Base-by-base conservation (phyloP, 2,797 vertebrate genomes). In the Trachops cirrhosus region DNA sequence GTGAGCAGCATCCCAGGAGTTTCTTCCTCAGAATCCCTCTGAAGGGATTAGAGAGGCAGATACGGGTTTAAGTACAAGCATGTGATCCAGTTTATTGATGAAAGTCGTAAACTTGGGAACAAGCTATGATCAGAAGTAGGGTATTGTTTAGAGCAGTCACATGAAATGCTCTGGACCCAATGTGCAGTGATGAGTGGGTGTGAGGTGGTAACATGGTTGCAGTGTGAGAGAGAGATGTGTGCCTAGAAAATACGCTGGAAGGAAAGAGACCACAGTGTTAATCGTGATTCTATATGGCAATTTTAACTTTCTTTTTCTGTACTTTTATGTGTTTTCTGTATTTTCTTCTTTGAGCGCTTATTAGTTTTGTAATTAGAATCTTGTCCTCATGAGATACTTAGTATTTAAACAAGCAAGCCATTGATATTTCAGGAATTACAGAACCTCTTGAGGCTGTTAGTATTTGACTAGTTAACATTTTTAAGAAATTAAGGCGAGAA, bases 311-410 rank as follows among this genome's bases (percentile, higher is more conserved):
- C 11, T 86, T 74, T 77, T 73, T 94, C 89, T 44, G 4, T 44
- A 39, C 12, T 26, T 93, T 57, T 37, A 29, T 54, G 37, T 37
- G 12, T 83, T 85, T 92, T 95, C 41, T 93, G 0, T 89, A 78
- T 93, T 94, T 93, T 95, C 32, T 91, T 80, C 74, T 88, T 78
- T 48, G 74, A 95, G 15, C 5, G 10, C 34, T 92, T 91, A 46
- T 62, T 94, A 32, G n/a, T 82, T 87, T 82, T 70, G 29, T 67
- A 93, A 83, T 82, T 16, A 91, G 54, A 91, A 71, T 94, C 32
- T 84, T 91, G 21, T 89, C 70, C 39, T 67, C 19, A 52, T 57
- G 19, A 18, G 39, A 50, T 87, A 59, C 37, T 93, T 82, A 87
- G 32, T 88, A 87, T 88, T 84, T 94, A 86, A 92, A 70, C 11